Conservation (phyloP, 2,888 invertebrate species). For the Macropis europaea region DNA sequence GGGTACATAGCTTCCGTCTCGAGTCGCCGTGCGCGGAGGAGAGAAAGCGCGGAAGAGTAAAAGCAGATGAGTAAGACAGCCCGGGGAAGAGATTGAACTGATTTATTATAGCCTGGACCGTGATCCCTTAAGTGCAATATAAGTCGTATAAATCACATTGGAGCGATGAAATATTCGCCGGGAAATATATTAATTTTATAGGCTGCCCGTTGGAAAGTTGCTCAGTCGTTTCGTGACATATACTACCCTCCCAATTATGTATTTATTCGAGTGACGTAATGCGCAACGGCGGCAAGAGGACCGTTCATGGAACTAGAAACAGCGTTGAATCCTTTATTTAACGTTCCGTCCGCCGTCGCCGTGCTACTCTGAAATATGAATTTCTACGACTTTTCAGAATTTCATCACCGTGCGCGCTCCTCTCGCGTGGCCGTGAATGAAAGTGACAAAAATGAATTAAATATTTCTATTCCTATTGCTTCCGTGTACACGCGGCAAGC, state of each 20-base stretch:
- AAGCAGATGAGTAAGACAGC: slow-evolving; percentile 1
- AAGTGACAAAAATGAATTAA: too few species aligned
- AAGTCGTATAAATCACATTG: slow-evolving; percentile 40
- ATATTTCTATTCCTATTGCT: too few species aligned
- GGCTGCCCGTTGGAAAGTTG: background rate
- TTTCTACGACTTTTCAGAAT: background rate
- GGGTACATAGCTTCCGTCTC: background rate
- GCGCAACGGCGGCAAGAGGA: background rate
- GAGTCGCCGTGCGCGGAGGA: background rate
- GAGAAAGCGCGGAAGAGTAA: background rate
- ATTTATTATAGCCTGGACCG: slow-evolving; percentile 34
- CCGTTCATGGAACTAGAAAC: background rate
- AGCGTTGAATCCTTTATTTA: background rate
- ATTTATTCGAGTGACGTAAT: background rate
- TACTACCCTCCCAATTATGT: background rate
- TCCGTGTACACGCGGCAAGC: too few species aligned
- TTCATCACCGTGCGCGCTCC: background rate
- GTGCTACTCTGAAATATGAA: background rate
- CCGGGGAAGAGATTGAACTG: slow-evolving; percentile 27
- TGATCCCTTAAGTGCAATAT: slow-evolving; percentile 34
- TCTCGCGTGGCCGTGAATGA: too few species aligned
- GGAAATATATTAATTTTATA: slow-evolving; percentile 12
- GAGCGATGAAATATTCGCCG: slow-evolving; percentile 17
- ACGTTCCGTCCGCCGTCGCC: background rate
- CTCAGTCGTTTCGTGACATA: background rate